Conservation (phyloP, 2,888 invertebrate species). For the Tupiocoris notatus region DNA sequence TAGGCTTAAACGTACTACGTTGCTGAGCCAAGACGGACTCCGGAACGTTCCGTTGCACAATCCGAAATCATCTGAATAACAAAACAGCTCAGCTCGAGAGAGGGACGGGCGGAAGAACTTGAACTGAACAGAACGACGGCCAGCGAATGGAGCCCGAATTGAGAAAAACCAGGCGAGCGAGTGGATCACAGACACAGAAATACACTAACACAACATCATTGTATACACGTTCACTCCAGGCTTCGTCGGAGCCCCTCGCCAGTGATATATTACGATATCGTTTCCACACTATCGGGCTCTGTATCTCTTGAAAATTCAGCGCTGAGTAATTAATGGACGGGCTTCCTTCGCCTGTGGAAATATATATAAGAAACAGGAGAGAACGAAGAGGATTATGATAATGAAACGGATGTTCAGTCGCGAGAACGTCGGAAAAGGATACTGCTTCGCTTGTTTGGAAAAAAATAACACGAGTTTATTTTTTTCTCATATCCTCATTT, state of each 20-base stretch:
- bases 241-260: too few species aligned
- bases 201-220: neutral
- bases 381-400: conserved; percentile 9
- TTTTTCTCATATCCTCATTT: too few species aligned
- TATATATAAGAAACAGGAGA: neutral
- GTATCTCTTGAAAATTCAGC: conserved; percentile 1
- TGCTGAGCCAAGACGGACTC: too few species aligned
- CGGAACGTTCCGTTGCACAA: conserved; percentile 2
- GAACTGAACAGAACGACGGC: too few species aligned
- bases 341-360: neutral
- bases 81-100: neutral
- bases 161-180: neutral
- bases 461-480: too few species aligned
- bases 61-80: conserved; percentile 17
- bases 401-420: neutral
- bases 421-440: neutral
- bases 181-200: neutral
- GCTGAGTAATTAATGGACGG: conserved; percentile 2
- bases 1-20: neutral
- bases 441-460: neutral
- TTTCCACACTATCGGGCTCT: conserved; percentile 3
- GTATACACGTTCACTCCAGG: too few species aligned
- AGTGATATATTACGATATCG: conserved; percentile 8
- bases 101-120: too few species aligned
- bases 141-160: neutral